A percentile compares a stretch with the other conserved stretches of the same genome.
These are phyloP conservation scores for Gavialis gangeticus DNA, from an alignment of 2,113 vertebrate genomes.

Conservation along the genomic window DNA sequence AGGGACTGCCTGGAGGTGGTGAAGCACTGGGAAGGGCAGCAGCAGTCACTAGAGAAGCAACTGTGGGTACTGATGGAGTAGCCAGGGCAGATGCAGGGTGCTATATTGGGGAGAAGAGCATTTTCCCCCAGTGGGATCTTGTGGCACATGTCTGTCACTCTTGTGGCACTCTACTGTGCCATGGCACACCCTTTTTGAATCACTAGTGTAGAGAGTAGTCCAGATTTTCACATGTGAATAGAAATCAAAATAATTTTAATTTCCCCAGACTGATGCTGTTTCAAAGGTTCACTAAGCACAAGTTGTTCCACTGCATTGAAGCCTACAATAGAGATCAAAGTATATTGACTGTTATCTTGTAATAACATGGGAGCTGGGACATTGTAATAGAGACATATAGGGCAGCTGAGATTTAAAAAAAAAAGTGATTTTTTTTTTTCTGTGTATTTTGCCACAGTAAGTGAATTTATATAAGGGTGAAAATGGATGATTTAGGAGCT, in stretches of 20 bases:
- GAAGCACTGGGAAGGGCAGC: too few species aligned
- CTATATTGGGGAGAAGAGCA: too few species aligned
- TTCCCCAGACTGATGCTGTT: not conserved
- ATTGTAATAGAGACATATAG: accelerated
- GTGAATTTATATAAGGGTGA: not conserved
- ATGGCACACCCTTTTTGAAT: too few species aligned
- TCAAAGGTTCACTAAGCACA: accelerated
- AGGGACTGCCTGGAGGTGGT: too few species aligned
- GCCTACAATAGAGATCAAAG: not conserved
- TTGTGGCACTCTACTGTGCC: too few species aligned
- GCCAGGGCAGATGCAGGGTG: too few species aligned
- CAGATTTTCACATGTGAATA: accelerated
- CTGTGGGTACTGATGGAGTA: too few species aligned
- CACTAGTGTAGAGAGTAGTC: not conserved
- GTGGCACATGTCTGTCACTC: too few species aligned
- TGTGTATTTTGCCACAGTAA: not conserved
- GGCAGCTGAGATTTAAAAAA: not conserved
- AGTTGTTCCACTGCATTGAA: not conserved
- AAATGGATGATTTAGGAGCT: not conserved
- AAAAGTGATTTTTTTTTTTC: not conserved
- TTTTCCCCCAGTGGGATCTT: too few species aligned
- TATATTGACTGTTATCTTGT: not conserved
- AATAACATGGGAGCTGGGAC: not conserved
- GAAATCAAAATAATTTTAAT: not conserved
- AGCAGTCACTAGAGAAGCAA: too few species aligned